Percentiles rank a stretch among this genome's conserved stretches.
Evolutionary conservation across 2,888 invertebrate species (phyloP).

Genomic region (Dynastes tityus): DNA sequence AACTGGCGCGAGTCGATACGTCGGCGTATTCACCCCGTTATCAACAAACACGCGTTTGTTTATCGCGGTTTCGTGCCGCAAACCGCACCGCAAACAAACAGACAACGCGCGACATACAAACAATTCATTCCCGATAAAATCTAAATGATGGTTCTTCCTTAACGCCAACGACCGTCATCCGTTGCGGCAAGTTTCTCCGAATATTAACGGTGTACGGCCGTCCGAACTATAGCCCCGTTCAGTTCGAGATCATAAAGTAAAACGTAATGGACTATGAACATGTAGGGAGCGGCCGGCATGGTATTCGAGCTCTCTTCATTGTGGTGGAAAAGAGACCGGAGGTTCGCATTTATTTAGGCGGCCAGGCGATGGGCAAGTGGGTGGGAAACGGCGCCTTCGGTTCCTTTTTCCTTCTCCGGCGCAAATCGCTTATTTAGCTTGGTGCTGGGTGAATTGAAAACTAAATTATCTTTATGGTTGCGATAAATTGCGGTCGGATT

Average conservation of each 20-base stretch:
- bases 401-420: neutral
- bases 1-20: neutral
- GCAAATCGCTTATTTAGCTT: slow-evolving; percentile 23
- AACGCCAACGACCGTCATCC: slow-evolving; percentile 21
- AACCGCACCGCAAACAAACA: neutral
- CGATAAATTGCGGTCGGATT: too few relatives aligned
- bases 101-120: neutral
- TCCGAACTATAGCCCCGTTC: too few relatives aligned
- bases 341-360: neutral
- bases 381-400: too few relatives aligned
- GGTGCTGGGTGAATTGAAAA: slow-evolving; percentile 4
- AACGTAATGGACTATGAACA: slow-evolving; percentile 23
- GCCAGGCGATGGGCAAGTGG: too few relatives aligned
- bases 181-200: neutral
- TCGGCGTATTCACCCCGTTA: too few relatives aligned
- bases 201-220: neutral
- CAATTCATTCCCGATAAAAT: slow-evolving; percentile 28
- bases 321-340: neutral
- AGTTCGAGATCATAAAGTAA: slow-evolving; percentile 1
- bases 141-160: slow-evolving; percentile 13
- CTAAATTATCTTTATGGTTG: slow-evolving; percentile 1
- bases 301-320: neutral
- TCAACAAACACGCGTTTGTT: too few relatives aligned
- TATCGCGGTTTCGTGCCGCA: too few relatives aligned
- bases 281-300: neutral